phyloP scores from a whole-genome alignment of 2,797 vertebrate species.

The Tiaroga cobitis region DNA sequence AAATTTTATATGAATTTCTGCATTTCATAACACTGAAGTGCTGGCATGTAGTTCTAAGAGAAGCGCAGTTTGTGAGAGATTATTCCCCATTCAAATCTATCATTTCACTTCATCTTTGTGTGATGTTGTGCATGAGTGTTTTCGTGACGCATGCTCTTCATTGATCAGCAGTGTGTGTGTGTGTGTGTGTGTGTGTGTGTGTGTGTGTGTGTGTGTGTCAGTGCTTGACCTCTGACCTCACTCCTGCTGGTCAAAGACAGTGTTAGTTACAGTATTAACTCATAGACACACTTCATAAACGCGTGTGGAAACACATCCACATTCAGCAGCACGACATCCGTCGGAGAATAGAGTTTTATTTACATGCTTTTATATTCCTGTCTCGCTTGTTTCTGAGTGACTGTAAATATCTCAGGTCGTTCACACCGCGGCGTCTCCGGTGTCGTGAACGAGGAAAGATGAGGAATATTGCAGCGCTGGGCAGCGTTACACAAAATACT shows the following conservation, averaged over 20 bases:
- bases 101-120: neutral
- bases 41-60: neutral
- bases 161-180: conserved; percentile 70
- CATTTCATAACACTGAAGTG: neutral
- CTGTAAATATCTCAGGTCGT: conserved; percentile 43
- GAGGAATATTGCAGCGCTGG: neutral
- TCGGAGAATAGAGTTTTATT: conserved; percentile 40
- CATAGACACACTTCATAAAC: neutral
- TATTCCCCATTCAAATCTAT: neutral
- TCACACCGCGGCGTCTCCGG: conserved; percentile 35
- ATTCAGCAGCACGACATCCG: conserved; percentile 37
- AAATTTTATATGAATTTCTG: neutral
- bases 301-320: conserved; percentile 1
- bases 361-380: conserved; percentile 42
- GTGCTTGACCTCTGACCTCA: conserved; percentile 67
- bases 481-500: neutral
- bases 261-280: conserved; percentile 59
- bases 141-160: conserved; percentile 64
- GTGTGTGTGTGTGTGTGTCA: conserved; percentile 71
- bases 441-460: conserved; percentile 22
- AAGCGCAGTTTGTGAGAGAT: neutral
- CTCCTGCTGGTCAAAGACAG: no score
- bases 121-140: neutral
- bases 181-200: conserved; percentile 69
- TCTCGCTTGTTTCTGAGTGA: conserved; percentile 36